These are phyloP conservation scores for Caenorhabditis sulstoni DNA, from an alignment of 2,888 invertebrate species.

Conservation along the genomic window DNA sequence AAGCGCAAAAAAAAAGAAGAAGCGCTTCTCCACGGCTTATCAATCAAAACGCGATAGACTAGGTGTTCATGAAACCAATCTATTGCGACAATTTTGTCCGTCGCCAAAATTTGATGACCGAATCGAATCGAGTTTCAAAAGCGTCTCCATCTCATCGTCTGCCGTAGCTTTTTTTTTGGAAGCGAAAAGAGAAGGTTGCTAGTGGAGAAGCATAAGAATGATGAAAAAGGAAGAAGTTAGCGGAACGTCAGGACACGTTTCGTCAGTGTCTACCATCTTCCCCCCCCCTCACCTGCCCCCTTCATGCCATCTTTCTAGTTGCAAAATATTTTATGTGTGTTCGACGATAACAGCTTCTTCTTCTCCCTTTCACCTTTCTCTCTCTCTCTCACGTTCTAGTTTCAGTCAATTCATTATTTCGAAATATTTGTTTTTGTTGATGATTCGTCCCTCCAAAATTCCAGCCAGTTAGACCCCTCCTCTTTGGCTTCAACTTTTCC, in stretches of 20 bases:
- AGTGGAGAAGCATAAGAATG: constrained; percentile 17
- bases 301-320: constrained; percentile 24
- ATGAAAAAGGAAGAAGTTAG: constrained; percentile 57
- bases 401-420: not conserved
- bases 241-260: constrained; percentile 60
- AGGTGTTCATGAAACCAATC: constrained; percentile 1
- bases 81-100: constrained; percentile 1
- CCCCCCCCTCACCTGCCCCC: not conserved
- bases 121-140: constrained; percentile 48
- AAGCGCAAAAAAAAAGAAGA: too few relatives aligned
- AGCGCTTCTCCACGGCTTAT: too few relatives aligned
- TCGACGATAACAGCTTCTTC: constrained; percentile 53
- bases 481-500: constrained; percentile 2
- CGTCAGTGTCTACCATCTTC: constrained; percentile 52
- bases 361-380: constrained; percentile 34
- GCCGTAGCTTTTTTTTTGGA: constrained; percentile 24
- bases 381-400: constrained; percentile 1
- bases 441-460: constrained; percentile 19
- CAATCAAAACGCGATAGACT: too few relatives aligned
- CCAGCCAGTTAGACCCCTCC: constrained; percentile 26
- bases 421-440: constrained; percentile 54
- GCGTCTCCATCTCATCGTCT: constrained; percentile 21
- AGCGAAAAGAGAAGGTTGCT: not conserved
- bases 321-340: constrained; percentile 42
- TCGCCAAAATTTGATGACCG: constrained; percentile 25